A percentile compares a stretch with the other conserved stretches of the same genome.
Evolutionary conservation across 2,888 invertebrate genomes (phyloP).

Genomic region (Clistopyga incitator): DNA sequence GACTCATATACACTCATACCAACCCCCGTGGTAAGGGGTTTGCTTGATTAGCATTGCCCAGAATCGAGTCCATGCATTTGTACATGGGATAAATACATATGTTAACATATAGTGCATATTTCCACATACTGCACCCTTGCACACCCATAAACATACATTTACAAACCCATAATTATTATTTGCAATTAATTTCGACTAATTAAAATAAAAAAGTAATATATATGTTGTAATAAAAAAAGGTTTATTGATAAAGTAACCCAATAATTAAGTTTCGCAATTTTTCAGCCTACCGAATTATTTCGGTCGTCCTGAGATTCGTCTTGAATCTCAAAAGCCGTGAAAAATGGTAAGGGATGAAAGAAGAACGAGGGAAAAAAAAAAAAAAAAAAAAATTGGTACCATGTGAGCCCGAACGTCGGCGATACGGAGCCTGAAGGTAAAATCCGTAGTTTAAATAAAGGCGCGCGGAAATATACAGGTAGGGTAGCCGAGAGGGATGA

Average conservation of each 20-base stretch:
- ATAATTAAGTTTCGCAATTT: not conserved
- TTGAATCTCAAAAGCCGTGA: not conserved
- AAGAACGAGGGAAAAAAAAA: conserved; percentile 10
- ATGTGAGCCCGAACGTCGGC: conserved; percentile 19
- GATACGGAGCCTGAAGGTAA: conserved; percentile 64
- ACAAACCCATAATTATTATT: too few species aligned
- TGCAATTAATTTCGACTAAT: too few species aligned
- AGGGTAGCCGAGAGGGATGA: conserved; percentile 12
- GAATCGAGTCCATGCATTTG: conserved; percentile 61
- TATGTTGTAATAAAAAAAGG: not conserved
- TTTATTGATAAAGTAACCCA: not conserved
- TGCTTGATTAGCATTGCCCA: conserved; percentile 79
- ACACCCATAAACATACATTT: too few species aligned
- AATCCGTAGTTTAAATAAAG: conserved; percentile 82
- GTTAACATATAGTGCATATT: not conserved
- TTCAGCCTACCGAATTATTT: not conserved
- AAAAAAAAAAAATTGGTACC: conserved; percentile 26
- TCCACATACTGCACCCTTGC: not conserved
- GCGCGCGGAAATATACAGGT: conserved; percentile 63
- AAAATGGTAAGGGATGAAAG: too few species aligned
- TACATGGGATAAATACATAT: conserved; percentile 58
- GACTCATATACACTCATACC: conserved; percentile 65
- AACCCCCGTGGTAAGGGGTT: conserved; percentile 76
- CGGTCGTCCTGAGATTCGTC: not conserved
- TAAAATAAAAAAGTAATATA: too few species aligned